phyloP scores from a whole-genome alignment of 1,140 invertebrate species.

The Wasmannia auropunctata region DNA sequence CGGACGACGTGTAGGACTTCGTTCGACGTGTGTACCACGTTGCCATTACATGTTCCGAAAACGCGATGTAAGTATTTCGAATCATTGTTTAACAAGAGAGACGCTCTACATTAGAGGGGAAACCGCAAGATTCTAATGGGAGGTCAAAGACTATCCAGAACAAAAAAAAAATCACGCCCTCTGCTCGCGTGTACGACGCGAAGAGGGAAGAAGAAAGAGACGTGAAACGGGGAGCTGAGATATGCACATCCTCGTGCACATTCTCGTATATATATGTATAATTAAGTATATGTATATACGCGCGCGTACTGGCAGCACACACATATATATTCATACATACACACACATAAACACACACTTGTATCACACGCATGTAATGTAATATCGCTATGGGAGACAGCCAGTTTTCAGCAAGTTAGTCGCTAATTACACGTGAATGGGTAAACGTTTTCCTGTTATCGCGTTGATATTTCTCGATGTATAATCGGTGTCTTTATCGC shows the following conservation, averaged over 20 bases:
- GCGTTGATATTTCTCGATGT: slow-evolving; percentile 83
- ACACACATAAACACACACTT: slow-evolving; percentile 41
- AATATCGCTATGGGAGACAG: slow-evolving; percentile 66
- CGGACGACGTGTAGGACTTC: not conserved
- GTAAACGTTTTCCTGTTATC: slow-evolving; percentile 81
- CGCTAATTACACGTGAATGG: slow-evolving; percentile 74
- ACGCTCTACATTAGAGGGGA: slow-evolving; percentile 21
- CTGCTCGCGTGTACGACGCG: not conserved
- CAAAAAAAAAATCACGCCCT: slow-evolving; percentile 10
- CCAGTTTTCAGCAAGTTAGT: slow-evolving; percentile 68
- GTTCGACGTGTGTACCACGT: slow-evolving; percentile 30
- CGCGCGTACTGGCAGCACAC: slow-evolving; percentile 34
- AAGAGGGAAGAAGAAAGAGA: not conserved
- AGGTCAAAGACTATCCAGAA: slow-evolving; percentile 42
- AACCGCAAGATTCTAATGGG: slow-evolving; percentile 38
- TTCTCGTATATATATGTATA: slow-evolving; percentile 66
- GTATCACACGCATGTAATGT: slow-evolving; percentile 45
- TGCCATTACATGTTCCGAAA: not conserved
- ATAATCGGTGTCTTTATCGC: slow-evolving; percentile 77
- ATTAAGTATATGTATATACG: slow-evolving; percentile 61
- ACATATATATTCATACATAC: slow-evolving; percentile 43
- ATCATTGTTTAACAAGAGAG: slow-evolving; percentile 2
- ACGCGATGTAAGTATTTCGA: slow-evolving; percentile 20
- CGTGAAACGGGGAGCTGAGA: slow-evolving; percentile 14
- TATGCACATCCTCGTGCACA: slow-evolving; percentile 34